A percentile compares a stretch with the other conserved stretches of the same genome.
phyloP scores from a whole-genome alignment of 2,113 vertebrate species.

The Osmerus eperlanus region DNA sequence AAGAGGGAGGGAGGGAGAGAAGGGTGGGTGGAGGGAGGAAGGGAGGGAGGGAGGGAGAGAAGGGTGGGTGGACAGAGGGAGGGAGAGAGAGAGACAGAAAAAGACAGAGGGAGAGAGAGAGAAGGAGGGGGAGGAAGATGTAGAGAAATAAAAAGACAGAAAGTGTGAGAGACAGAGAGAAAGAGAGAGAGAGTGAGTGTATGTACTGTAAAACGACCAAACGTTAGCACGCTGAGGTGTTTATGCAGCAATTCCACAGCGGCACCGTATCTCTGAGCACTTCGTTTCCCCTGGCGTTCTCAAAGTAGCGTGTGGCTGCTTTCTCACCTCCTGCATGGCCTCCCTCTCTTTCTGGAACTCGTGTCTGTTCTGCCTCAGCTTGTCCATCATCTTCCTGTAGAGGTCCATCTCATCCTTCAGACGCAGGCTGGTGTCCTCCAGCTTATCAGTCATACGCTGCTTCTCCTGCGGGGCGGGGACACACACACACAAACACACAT shows the following conservation, averaged over 20 bases:
- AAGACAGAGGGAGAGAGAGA: not conserved
- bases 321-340: slow-evolving; percentile 86
- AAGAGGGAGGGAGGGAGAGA: not conserved
- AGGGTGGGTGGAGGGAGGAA: slow-evolving; percentile 4
- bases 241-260: too few relatives aligned
- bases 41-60: not conserved
- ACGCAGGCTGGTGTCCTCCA: slow-evolving; percentile 90
- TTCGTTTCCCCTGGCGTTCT: not conserved
- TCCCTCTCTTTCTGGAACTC: slow-evolving; percentile 93
- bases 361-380: slow-evolving; percentile 86
- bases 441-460: slow-evolving; percentile 87
- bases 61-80: too few relatives aligned
- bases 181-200: not conserved
- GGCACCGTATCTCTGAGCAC: not conserved
- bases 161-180: not conserved
- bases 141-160: too few relatives aligned
- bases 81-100: not conserved
- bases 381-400: slow-evolving; percentile 95
- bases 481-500: not conserved
- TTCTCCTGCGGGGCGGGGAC: slow-evolving; percentile 75
- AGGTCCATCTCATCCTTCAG: slow-evolving; percentile 95
- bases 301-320: not conserved
- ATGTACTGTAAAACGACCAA: too few relatives aligned
- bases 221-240: too few relatives aligned
- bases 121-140: not conserved